Percentiles rank a stretch among this genome's conserved stretches.
Evolutionary conservation across 2,888 invertebrate genomes (phyloP).

Genomic region (Aromia moschata): DNA sequence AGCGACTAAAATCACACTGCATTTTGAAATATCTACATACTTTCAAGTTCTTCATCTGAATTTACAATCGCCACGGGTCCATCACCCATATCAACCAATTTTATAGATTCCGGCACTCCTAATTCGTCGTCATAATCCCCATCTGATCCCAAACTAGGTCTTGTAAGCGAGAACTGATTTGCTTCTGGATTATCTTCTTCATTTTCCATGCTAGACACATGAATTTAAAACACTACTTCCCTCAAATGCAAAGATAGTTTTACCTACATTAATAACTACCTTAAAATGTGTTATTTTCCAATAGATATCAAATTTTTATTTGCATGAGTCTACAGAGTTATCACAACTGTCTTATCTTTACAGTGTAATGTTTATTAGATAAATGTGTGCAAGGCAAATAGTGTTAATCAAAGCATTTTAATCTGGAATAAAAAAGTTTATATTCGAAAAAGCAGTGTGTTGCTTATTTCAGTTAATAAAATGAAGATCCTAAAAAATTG

Average conservation of each 20-base stretch:
- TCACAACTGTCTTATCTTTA: constrained; percentile 15
- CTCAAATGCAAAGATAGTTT: too few species aligned
- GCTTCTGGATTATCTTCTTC: constrained; percentile 33
- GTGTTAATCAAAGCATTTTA: too few species aligned
- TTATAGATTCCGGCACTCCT: constrained; percentile 79
- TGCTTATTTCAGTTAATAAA: too few species aligned
- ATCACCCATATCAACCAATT: constrained; percentile 69
- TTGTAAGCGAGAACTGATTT: constrained; percentile 34
- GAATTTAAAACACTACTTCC: too few species aligned
- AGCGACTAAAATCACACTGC: too few species aligned
- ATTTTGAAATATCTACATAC: constrained; percentile 28
- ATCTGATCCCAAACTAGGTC: constrained; percentile 60
- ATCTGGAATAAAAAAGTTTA: too few species aligned
- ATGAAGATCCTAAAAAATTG: too few species aligned
- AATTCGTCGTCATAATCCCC: constrained; percentile 84
- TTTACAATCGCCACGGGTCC: constrained; percentile 65
- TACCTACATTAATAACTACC: too few species aligned
- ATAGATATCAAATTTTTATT: too few species aligned
- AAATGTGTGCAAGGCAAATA: constrained; percentile 1
- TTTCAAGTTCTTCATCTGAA: constrained; percentile 53
- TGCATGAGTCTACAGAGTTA: constrained; percentile 1
- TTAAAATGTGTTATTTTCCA: too few species aligned
- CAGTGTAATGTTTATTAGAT: constrained; percentile 6
- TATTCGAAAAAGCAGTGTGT: too few species aligned
- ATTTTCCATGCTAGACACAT: constrained; percentile 29